phyloP scores from a whole-genome alignment of 2,797 vertebrate genomes.

The Myotis planiceps region DNA sequence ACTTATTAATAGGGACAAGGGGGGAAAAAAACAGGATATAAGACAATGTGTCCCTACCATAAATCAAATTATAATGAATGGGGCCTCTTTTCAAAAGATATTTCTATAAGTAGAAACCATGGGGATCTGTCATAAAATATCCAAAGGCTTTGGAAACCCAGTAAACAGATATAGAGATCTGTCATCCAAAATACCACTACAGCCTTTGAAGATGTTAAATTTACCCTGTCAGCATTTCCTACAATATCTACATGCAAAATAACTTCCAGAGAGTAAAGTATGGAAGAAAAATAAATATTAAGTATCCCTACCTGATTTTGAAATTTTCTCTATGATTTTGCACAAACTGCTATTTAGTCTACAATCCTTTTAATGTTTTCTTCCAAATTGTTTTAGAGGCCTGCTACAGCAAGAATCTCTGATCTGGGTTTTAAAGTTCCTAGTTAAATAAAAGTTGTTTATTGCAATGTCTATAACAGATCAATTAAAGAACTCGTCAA shows the following conservation, averaged over 20 bases:
- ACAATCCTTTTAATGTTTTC: constrained; percentile 2
- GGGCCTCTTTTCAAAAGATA: constrained; percentile 12
- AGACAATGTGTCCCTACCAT: constrained; percentile 22
- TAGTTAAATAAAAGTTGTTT: background rate
- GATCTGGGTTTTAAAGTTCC: constrained; percentile 34
- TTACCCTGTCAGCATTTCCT: constrained; percentile 40
- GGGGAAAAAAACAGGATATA: background rate
- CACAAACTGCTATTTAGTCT: background rate
- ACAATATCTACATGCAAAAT: background rate
- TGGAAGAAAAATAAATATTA: constrained; percentile 8
- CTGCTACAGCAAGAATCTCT: background rate
- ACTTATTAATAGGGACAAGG: constrained; percentile 18
- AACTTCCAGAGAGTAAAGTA: constrained; percentile 9
- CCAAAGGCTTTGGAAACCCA: background rate
- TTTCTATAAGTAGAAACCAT: constrained; percentile 43
- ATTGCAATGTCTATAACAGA: background rate
- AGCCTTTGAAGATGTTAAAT: constrained; percentile 44
- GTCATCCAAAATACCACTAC: background rate
- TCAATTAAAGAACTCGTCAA: constrained; percentile 56
- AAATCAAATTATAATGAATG: constrained; percentile 1
- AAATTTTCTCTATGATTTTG: constrained; percentile 4
- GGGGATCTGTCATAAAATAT: background rate
- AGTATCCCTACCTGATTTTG: background rate
- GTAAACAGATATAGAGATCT: background rate
- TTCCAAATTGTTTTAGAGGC: constrained; percentile 28